Percentiles rank a stretch among this genome's conserved stretches.
Evolutionary conservation across 2,888 invertebrate species (phyloP).

Genomic region (Tachystola acroxantha): DNA sequence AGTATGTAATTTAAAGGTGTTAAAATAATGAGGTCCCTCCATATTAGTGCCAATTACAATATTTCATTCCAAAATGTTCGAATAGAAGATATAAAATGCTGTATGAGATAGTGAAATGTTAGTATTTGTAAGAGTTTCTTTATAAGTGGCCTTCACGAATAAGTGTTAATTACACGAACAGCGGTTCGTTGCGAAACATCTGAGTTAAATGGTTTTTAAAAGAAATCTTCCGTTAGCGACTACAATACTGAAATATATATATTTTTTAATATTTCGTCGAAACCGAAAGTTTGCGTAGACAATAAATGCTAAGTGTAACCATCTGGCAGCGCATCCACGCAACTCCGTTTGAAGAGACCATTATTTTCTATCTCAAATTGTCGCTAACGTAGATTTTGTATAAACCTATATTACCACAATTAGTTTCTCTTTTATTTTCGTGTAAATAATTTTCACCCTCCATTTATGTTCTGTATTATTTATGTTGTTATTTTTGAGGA

Average conservation of each 20-base stretch:
- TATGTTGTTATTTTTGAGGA: conserved; percentile 43
- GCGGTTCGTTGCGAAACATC: not conserved
- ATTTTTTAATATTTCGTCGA: not conserved
- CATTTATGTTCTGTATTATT: conserved; percentile 33
- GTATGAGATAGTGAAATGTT: not conserved
- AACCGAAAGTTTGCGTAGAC: too few species aligned
- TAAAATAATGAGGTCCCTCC: conserved; percentile 57
- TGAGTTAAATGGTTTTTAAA: not conserved
- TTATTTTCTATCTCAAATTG: too few species aligned
- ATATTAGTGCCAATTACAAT: conserved; percentile 63
- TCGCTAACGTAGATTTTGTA: too few species aligned
- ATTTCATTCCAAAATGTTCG: conserved; percentile 43
- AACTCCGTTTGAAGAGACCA: too few species aligned
- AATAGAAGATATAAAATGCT: conserved; percentile 20
- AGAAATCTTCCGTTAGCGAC: too few species aligned
- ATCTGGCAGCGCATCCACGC: too few species aligned
- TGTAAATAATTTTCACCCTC: conserved; percentile 47
- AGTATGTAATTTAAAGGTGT: conserved; percentile 21
- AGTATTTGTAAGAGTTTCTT: not conserved
- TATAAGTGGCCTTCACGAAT: conserved; percentile 9
- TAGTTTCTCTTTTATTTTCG: conserved; percentile 24
- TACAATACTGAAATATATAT: not conserved
- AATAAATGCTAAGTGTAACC: too few species aligned
- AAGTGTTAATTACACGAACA: not conserved
- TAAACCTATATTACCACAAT: conserved; percentile 7